phyloP scores from a whole-genome alignment of 1,140 invertebrate species.

The Diachasma alloeum region DNA sequence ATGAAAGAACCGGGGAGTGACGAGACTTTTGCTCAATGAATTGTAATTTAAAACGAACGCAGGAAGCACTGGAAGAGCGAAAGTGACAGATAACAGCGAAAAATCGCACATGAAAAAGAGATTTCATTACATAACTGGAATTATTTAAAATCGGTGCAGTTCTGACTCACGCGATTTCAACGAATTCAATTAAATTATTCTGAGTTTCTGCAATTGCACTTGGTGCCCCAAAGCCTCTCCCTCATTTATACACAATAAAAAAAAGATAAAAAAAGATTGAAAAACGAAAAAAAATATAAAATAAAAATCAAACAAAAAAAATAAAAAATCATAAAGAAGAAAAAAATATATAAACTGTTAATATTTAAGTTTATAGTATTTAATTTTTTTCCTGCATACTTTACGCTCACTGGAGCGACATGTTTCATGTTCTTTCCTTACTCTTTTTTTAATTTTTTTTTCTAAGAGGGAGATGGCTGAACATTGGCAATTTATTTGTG shows the following conservation, averaged over 20 bases:
- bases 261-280: neutral
- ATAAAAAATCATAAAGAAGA: neutral
- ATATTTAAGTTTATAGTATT: conserved; percentile 2
- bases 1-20: neutral
- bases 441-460: neutral
- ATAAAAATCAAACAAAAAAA: conserved; percentile 1
- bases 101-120: too few relatives aligned
- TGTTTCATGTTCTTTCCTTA: neutral
- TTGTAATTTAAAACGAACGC: neutral
- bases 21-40: conserved; percentile 3
- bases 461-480: neutral
- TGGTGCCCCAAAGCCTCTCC: neutral
- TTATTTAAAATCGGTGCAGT: neutral
- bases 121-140: neutral
- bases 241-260: neutral
- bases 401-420: neutral
- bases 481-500: neutral
- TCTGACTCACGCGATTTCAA: neutral
- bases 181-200: neutral
- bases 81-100: neutral
- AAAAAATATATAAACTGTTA: conserved; percentile 9
- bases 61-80: neutral
- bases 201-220: neutral
- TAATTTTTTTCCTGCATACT: conserved; percentile 1
- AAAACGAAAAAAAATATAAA: neutral